phyloP scores from a whole-genome alignment of 2,888 invertebrate genomes.

The Diarsia dahlii region DNA sequence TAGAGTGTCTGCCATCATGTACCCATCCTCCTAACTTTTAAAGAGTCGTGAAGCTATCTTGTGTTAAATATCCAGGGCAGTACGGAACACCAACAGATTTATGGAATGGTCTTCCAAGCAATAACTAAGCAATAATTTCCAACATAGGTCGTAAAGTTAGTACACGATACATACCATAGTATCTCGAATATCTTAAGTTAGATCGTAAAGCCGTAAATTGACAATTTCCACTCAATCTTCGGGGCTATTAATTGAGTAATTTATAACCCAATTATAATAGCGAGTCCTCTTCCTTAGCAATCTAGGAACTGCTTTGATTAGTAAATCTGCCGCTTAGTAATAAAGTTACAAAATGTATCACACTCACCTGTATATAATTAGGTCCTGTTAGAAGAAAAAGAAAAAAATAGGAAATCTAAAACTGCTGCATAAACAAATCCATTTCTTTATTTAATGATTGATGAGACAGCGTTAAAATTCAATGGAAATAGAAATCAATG shows the following conservation, averaged over 20 bases:
- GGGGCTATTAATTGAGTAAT: conserved; percentile 46
- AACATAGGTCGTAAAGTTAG: conserved; percentile 25
- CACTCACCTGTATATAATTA: too few species aligned
- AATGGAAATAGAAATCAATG: background rate
- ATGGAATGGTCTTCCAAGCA: conserved; percentile 1
- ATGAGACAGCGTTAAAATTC: background rate
- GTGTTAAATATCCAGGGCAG: background rate
- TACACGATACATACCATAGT: conserved; percentile 7
- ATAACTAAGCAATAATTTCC: conserved; percentile 5
- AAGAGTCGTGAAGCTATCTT: background rate
- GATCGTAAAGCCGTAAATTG: conserved; percentile 47
- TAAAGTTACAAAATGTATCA: background rate
- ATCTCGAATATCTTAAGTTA: conserved; percentile 37
- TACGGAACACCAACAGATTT: background rate
- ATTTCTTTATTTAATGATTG: background rate
- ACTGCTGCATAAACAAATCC: background rate
- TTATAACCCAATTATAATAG: conserved; percentile 38
- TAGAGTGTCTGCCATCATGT: background rate
- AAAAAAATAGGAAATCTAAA: background rate
- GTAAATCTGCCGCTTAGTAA: background rate
- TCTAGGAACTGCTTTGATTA: conserved; percentile 10
- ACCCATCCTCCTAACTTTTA: background rate
- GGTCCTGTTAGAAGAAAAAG: background rate
- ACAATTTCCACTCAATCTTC: conserved; percentile 50
- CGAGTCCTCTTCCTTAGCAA: conserved; percentile 5